Evolutionary conservation across 2,888 invertebrate genomes (phyloP).

Genomic region (Drosophila kambysellisi): DNA sequence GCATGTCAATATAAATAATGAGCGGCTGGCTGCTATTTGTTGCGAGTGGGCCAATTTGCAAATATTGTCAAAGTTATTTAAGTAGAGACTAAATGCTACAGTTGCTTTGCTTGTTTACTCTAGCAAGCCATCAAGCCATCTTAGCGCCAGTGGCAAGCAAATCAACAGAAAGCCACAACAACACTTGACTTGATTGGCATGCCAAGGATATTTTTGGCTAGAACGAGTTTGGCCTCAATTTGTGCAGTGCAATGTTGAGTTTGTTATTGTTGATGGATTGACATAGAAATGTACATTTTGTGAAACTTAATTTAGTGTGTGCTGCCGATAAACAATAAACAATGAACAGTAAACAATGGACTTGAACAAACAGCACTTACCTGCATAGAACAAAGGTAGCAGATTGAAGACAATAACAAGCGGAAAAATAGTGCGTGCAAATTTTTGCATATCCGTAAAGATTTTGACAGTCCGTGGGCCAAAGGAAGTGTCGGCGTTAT

Average conservation of each 20-base stretch:
- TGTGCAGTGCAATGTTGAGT: constrained; percentile 17
- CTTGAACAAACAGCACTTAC: constrained; percentile 70
- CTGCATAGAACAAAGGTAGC: constrained; percentile 85
- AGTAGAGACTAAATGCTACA: constrained; percentile 9
- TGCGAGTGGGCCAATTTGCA: constrained; percentile 41
- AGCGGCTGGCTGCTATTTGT: constrained; percentile 34
- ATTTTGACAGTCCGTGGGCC: constrained; percentile 62
- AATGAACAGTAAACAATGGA: constrained; percentile 19
- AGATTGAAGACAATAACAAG: constrained; percentile 85
- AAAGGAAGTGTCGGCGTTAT: constrained; percentile 44
- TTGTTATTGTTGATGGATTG: constrained; percentile 11
- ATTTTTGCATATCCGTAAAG: constrained; percentile 82
- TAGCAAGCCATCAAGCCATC: not conserved
- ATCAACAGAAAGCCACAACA: constrained; percentile 2
- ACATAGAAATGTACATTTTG: constrained; percentile 8
- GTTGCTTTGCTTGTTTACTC: constrained; percentile 20
- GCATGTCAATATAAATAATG: constrained; percentile 71
- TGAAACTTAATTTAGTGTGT: constrained; percentile 33
- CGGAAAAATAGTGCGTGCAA: constrained; percentile 83
- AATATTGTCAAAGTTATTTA: constrained; percentile 45
- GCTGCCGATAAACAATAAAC: constrained; percentile 28
- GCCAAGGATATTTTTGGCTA: constrained; percentile 25
- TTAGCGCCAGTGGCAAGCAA: constrained; percentile 9
- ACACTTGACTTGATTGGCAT: constrained; percentile 34
- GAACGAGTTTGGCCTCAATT: constrained; percentile 25